phyloP scores from a whole-genome alignment of 2,888 invertebrate genomes.

The Limenitis camilla region DNA sequence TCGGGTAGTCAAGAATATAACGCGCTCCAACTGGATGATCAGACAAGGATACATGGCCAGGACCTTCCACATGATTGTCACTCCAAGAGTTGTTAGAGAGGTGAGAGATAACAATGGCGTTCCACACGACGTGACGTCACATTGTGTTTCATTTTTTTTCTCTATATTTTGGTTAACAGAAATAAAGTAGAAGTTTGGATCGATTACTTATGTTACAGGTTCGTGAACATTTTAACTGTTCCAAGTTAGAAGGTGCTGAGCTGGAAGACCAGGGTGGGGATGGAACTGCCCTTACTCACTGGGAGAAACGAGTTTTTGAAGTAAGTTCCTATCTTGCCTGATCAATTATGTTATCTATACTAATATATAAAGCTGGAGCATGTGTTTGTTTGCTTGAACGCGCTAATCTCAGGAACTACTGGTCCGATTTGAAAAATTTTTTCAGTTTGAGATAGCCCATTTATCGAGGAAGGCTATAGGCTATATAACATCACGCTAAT shows the following conservation, averaged over 20 bases:
- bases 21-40: slow-evolving; percentile 84
- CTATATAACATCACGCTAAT: too few relatives aligned
- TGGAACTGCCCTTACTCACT: slow-evolving; percentile 97
- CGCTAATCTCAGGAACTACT: too few relatives aligned
- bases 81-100: slow-evolving; percentile 91
- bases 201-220: slow-evolving; percentile 40
- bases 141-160: too few relatives aligned
- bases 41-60: slow-evolving; percentile 83
- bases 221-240: slow-evolving; percentile 90
- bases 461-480: too few relatives aligned
- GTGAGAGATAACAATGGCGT: too few relatives aligned
- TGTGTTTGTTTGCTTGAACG: too few relatives aligned
- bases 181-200: background rate
- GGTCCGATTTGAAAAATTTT: too few relatives aligned
- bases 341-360: background rate
- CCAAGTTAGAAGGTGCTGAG: slow-evolving; percentile 93
- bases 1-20: slow-evolving; percentile 85
- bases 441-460: too few relatives aligned
- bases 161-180: too few relatives aligned
- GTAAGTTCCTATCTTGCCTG: slow-evolving; percentile 62
- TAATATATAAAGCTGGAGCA: too few relatives aligned
- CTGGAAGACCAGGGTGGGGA: slow-evolving; percentile 98
- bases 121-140: too few relatives aligned
- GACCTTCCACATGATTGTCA: slow-evolving; percentile 90
- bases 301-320: slow-evolving; percentile 99